phyloP scores from a whole-genome alignment of 1,140 invertebrate species.

The Drosophila biarmipes region DNA sequence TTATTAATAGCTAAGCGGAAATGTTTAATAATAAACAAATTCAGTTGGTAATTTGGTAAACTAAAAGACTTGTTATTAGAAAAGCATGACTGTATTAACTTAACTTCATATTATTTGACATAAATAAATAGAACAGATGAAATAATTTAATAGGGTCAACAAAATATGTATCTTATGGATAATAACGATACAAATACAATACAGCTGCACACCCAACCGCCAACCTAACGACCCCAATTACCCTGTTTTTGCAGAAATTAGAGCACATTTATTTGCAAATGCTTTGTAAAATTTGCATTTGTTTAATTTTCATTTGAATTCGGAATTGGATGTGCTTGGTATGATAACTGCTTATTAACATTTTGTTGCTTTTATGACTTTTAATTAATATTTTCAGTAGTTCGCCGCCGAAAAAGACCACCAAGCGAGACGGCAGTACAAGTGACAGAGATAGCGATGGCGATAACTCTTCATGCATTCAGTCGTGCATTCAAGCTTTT shows the following conservation, averaged over 20 bases:
- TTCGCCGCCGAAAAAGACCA: conserved; percentile 36
- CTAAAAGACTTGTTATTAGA: no score
- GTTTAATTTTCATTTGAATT: conserved; percentile 30
- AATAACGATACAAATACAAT: neutral
- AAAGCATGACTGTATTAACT: no score
- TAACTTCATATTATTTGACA: no score
- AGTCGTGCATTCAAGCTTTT: conserved; percentile 26
- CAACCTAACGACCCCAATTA: neutral
- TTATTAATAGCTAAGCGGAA: no score
- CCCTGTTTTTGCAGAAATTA: neutral
- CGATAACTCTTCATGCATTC: conserved; percentile 43
- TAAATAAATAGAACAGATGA: no score
- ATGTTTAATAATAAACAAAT: no score
- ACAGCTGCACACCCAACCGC: neutral
- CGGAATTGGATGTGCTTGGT: conserved; percentile 10
- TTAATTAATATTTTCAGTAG: conserved; percentile 57
- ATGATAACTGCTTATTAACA: conserved; percentile 47
- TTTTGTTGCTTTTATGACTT: conserved; percentile 51
- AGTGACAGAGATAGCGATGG: conserved; percentile 20
- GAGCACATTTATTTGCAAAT: conserved; percentile 39
- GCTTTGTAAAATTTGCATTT: conserved; percentile 22
- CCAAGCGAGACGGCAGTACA: conserved; percentile 32
- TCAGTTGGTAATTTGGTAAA: no score
- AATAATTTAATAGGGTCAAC: no score
- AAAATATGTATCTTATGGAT: no score